Percentiles rank a stretch among this genome's conserved stretches.
phyloP scores from a whole-genome alignment of 2,888 invertebrate species.

The Psylliodes chrysocephalus region DNA sequence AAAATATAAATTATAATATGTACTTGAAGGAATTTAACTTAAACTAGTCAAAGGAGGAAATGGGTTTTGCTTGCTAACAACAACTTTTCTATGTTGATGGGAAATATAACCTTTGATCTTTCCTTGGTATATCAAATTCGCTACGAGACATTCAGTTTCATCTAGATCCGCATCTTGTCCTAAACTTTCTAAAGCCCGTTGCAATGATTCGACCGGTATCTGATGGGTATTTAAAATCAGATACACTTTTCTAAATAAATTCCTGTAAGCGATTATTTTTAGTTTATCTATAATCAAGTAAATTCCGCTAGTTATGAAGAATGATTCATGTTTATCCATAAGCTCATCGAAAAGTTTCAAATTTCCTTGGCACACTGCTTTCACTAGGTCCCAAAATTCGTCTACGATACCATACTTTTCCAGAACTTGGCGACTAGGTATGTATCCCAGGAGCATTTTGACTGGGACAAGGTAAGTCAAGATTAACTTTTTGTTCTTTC shows the following conservation, averaged over 20 bases:
- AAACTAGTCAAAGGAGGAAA: conserved; percentile 84
- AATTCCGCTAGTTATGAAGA: conserved; percentile 97
- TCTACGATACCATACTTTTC: conserved; percentile 86
- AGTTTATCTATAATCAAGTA: conserved; percentile 97
- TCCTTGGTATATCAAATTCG: conserved; percentile 95
- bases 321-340: conserved; percentile 86
- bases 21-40: conserved; percentile 20
- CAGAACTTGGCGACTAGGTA: conserved; percentile 86
- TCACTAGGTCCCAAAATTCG: conserved; percentile 90
- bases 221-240: conserved; percentile 83
- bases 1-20: neutral
- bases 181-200: conserved; percentile 83
- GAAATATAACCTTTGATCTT: conserved; percentile 99
- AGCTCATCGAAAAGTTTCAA: conserved; percentile 83
- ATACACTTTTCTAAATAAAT: conserved; percentile 94
- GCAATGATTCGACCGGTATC: conserved; percentile 86
- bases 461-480: conserved; percentile 96
- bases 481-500: conserved; percentile 90
- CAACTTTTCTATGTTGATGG: conserved; percentile 95
- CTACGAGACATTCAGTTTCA: conserved; percentile 95
- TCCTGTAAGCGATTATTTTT: conserved; percentile 93
- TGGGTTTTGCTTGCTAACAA: conserved; percentile 96
- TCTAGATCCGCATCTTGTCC: conserved; percentile 91
- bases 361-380: conserved; percentile 91
- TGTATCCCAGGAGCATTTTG: conserved; percentile 95